A percentile compares a stretch with the other conserved stretches of the same genome.
phyloP scores from a whole-genome alignment of 1,140 invertebrate genomes.

The Laupala kohalensis region DNA sequence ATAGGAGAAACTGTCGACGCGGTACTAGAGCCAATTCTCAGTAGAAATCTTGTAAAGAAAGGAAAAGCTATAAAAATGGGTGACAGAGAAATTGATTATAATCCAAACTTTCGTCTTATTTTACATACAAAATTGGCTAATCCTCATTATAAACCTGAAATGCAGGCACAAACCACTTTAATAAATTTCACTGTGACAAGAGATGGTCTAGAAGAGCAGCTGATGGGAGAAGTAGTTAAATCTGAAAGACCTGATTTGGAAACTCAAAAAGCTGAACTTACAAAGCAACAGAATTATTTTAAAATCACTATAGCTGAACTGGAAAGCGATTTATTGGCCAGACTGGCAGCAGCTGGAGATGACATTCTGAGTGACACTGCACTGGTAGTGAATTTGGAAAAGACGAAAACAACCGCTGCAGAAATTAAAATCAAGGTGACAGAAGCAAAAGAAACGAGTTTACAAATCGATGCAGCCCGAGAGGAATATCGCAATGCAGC shows the following conservation, averaged over 20 bases:
- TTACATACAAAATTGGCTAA: slow-evolving; percentile 89
- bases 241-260: slow-evolving; percentile 86
- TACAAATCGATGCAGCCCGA: slow-evolving; percentile 79
- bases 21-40: slow-evolving; percentile 78
- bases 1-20: slow-evolving; percentile 81
- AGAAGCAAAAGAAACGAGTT: slow-evolving; percentile 72
- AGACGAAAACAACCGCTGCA: slow-evolving; percentile 80
- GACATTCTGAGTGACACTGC: slow-evolving; percentile 82
- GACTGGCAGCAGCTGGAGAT: slow-evolving; percentile 76
- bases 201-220: slow-evolving; percentile 84
- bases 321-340: slow-evolving; percentile 76
- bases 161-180: slow-evolving; percentile 89
- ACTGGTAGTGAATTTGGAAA: slow-evolving; percentile 85
- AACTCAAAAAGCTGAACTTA: slow-evolving; percentile 53
- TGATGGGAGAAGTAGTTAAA: slow-evolving; percentile 87
- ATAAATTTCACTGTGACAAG: slow-evolving; percentile 92
- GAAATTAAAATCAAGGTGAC: slow-evolving; percentile 73
- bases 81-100: slow-evolving; percentile 82
- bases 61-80: slow-evolving; percentile 71
- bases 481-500: slow-evolving; percentile 81
- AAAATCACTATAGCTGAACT: slow-evolving; percentile 84
- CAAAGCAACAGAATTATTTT: slow-evolving; percentile 86
- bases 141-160: slow-evolving; percentile 91
- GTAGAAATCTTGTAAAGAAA: slow-evolving; percentile 74
- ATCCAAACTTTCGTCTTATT: slow-evolving; percentile 71